Evolutionary conservation across 2,113 vertebrate genomes (phyloP).

Genomic region (Poeciliopsis occidentalis): DNA sequence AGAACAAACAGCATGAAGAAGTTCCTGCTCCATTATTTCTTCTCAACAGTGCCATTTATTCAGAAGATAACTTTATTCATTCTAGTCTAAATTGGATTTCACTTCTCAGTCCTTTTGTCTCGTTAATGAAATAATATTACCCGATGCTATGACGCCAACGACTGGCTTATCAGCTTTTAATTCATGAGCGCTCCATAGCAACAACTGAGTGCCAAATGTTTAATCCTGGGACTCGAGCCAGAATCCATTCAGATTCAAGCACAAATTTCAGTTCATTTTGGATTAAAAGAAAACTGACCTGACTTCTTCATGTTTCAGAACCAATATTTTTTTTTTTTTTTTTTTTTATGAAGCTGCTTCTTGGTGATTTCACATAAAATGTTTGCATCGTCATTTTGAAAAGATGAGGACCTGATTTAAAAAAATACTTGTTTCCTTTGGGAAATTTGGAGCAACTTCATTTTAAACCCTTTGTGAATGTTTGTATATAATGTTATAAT

Average conservation of each 20-base stretch:
- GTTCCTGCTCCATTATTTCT: not conserved
- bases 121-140: too few species aligned
- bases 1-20: not conserved
- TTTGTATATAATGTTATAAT: not conserved
- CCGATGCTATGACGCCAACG: conserved; percentile 22
- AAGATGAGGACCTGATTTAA: not conserved
- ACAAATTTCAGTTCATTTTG: conserved; percentile 6
- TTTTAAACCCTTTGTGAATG: not conserved
- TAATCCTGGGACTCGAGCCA: conserved; percentile 11
- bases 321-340: not conserved
- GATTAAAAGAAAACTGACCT: not conserved
- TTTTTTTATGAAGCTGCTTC: not conserved
- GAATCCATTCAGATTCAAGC: conserved; percentile 30
- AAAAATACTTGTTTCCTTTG: not conserved
- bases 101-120: not conserved
- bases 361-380: not conserved
- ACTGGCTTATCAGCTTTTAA: conserved; percentile 8
- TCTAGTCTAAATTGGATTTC: conserved; percentile 6
- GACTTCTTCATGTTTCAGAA: not conserved
- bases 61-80: not conserved
- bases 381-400: not conserved
- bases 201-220: conserved; percentile 20
- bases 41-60: not conserved
- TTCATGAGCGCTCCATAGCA: conserved; percentile 23
- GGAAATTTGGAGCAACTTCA: not conserved